Evolutionary conservation across 2,888 invertebrate species (phyloP).

Genomic region (Uloborus plumipes): DNA sequence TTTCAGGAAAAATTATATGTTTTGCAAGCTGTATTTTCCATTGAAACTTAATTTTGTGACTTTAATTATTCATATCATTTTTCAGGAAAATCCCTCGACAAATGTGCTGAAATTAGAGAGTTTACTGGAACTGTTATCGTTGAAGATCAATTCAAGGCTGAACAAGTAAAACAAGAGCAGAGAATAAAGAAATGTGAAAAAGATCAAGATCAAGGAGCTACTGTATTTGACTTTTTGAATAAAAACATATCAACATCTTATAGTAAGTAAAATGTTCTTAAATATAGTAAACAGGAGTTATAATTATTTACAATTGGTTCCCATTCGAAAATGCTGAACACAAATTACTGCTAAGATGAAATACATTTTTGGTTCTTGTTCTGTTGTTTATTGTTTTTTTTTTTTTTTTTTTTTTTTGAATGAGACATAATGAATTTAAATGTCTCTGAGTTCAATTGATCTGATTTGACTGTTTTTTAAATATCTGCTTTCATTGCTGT

Average conservation of each 20-base stretch:
- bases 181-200: conserved; percentile 69
- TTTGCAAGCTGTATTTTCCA: too few relatives aligned
- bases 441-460: too few relatives aligned
- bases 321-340: too few relatives aligned
- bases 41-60: neutral
- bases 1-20: neutral
- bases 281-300: neutral
- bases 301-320: too few relatives aligned
- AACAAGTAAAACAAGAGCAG: conserved; percentile 43
- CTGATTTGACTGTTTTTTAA: too few relatives aligned
- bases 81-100: conserved; percentile 77
- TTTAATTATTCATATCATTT: neutral
- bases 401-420: too few relatives aligned
- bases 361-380: too few relatives aligned
- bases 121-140: conserved; percentile 81
- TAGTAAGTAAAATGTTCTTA: conserved; percentile 10
- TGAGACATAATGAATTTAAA: too few relatives aligned
- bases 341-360: too few relatives aligned
- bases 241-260: conserved; percentile 73
- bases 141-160: conserved; percentile 75
- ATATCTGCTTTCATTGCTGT: too few relatives aligned
- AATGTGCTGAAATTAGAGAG: conserved; percentile 83
- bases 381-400: too few relatives aligned
- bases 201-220: conserved; percentile 70
- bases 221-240: conserved; percentile 84